phyloP scores from a whole-genome alignment of 2,797 vertebrate species.

The Poecilia gillii region DNA sequence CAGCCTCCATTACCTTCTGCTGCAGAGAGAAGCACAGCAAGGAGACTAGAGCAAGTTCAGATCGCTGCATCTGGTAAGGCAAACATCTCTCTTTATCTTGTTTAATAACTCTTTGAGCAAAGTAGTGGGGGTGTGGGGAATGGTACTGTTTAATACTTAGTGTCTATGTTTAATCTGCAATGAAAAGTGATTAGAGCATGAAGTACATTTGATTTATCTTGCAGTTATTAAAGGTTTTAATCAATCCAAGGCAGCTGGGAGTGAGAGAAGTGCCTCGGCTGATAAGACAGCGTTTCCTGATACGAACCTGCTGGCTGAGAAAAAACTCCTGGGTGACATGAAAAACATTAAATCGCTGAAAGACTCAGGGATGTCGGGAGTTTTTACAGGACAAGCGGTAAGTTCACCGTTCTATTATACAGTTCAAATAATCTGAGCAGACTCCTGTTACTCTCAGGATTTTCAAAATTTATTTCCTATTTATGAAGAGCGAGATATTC shows the following conservation, averaged over 20 bases:
- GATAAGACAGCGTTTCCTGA: slow-evolving; percentile 50
- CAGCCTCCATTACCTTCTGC: slow-evolving; percentile 28
- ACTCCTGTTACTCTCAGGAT: background rate
- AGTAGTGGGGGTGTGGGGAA: background rate
- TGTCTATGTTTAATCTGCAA: background rate
- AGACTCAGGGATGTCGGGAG: slow-evolving; percentile 70
- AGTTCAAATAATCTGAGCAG: background rate
- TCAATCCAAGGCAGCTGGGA: slow-evolving; percentile 47
- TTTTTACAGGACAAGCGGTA: slow-evolving; percentile 72
- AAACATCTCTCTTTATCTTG: slow-evolving; percentile 9
- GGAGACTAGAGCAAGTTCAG: slow-evolving; percentile 69
- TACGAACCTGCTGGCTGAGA: slow-evolving; percentile 60
- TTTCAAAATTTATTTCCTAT: background rate
- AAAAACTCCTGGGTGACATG: slow-evolving; percentile 73
- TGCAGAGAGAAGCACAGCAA: slow-evolving; percentile 27
- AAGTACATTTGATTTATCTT: slow-evolving; percentile 39
- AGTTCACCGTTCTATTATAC: slow-evolving; percentile 16
- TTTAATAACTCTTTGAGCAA: slow-evolving; percentile 40
- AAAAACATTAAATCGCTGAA: slow-evolving; percentile 74
- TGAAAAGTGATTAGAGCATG: background rate
- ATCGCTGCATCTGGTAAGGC: slow-evolving; percentile 74
- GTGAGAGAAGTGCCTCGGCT: slow-evolving; percentile 18
- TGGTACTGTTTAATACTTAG: background rate
- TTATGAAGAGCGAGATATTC: background rate
- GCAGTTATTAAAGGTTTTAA: slow-evolving; percentile 69